phyloP scores from a whole-genome alignment of 1,140 invertebrate genomes.

The Acromyrmex heyeri region DNA sequence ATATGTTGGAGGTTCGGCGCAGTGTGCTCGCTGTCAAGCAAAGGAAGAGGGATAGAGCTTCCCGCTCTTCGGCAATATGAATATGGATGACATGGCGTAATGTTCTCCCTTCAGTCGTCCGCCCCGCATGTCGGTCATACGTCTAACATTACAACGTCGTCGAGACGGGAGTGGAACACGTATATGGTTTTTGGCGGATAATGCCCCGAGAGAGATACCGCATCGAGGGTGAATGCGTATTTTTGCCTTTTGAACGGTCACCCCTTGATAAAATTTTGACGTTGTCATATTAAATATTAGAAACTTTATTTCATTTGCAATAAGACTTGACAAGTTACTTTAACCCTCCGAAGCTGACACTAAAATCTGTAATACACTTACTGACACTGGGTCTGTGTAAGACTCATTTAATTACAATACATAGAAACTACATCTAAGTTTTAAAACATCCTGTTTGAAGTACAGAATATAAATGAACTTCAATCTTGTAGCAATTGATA shows the following conservation, averaged over 20 bases:
- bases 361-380: no score
- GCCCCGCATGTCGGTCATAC: slow-evolving; percentile 75
- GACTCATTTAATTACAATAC: no score
- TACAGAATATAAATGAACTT: no score
- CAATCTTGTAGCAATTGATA: no score
- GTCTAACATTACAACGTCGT: slow-evolving; percentile 75
- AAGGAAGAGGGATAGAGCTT: slow-evolving; percentile 60
- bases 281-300: not conserved
- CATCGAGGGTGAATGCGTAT: slow-evolving; percentile 44
- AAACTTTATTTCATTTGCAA: not conserved
- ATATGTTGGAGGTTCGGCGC: not conserved
- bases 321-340: not conserved
- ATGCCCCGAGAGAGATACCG: slow-evolving; percentile 49
- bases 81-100: slow-evolving; percentile 80
- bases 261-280: slow-evolving; percentile 12
- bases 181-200: slow-evolving; percentile 62
- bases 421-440: no score
- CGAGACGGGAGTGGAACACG: slow-evolving; percentile 51
- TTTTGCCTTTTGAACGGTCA: not conserved
- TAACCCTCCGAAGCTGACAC: no score
- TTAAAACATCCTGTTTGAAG: no score
- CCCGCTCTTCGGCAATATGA: slow-evolving; percentile 72
- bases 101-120: slow-evolving; percentile 65
- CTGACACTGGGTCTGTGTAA: no score
- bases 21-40: slow-evolving; percentile 34